Evolutionary conservation across 1,140 invertebrate genomes (phyloP).

Genomic region (Drosophila busckii): DNA sequence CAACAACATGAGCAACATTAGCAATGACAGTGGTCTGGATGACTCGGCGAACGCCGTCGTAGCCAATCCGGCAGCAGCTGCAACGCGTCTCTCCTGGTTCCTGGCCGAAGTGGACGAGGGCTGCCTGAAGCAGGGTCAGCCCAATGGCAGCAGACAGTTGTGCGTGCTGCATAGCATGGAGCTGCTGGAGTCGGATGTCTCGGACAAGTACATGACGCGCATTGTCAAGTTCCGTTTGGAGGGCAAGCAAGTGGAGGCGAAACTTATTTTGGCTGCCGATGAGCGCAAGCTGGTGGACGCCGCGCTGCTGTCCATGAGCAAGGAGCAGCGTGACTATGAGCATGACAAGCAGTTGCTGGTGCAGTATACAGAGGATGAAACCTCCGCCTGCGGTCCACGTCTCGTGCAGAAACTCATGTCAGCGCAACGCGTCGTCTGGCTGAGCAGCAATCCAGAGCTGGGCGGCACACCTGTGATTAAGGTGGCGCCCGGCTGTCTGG

Average conservation of each 20-base stretch:
- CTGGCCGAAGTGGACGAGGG: slow-evolving; percentile 68
- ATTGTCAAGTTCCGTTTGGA: slow-evolving; percentile 55
- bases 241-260: slow-evolving; percentile 48
- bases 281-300: slow-evolving; percentile 54
- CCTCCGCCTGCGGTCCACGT: slow-evolving; percentile 7
- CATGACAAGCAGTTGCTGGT: slow-evolving; percentile 33
- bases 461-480: slow-evolving; percentile 38
- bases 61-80: slow-evolving; percentile 6
- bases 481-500: slow-evolving; percentile 24
- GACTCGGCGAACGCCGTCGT: slow-evolving; percentile 34
- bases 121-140: slow-evolving; percentile 16
- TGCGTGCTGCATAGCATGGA: slow-evolving; percentile 66
- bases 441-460: slow-evolving; percentile 39
- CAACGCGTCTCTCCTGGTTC: slow-evolving; percentile 66
- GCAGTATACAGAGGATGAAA: slow-evolving; percentile 44
- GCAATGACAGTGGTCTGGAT: slow-evolving; percentile 51
- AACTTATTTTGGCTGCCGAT: slow-evolving; percentile 60
- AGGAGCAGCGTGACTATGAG: slow-evolving; percentile 29
- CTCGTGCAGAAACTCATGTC: slow-evolving; percentile 54
- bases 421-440: slow-evolving; percentile 39
- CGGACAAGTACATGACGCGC: slow-evolving; percentile 61
- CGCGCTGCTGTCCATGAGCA: slow-evolving; percentile 39
- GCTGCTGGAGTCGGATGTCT: slow-evolving; percentile 46
- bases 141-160: slow-evolving; percentile 29
- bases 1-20: slow-evolving; percentile 45